Percentiles rank a stretch among this genome's conserved stretches.
These are phyloP conservation scores for Tenualosa thibaudeaui DNA, from an alignment of 2,797 vertebrate species.

Conservation along the genomic window DNA sequence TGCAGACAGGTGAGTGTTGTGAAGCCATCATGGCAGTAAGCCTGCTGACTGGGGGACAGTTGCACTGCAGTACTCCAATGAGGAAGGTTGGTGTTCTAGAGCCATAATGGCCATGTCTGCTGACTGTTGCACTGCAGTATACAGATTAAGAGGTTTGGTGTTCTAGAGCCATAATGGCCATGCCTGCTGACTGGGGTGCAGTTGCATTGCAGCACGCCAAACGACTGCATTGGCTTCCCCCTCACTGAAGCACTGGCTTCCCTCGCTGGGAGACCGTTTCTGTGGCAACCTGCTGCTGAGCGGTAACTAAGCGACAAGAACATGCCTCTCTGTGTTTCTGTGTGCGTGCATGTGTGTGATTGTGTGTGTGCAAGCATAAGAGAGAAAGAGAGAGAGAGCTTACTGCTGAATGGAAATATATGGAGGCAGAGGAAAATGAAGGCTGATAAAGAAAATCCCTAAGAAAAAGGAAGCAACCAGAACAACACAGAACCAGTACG, in stretches of 20 bases:
- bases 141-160: neutral
- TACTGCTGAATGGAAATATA: slow-evolving; percentile 73
- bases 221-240: slow-evolving; percentile 72
- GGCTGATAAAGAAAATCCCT: slow-evolving; percentile 46
- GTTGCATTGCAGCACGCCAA: slow-evolving; percentile 69
- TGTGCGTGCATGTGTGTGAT: slow-evolving; percentile 50
- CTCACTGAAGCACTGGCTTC: slow-evolving; percentile 74
- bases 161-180: neutral
- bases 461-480: neutral
- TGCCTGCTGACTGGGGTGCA: slow-evolving; percentile 59
- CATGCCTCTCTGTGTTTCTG: slow-evolving; percentile 65
- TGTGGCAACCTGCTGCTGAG: slow-evolving; percentile 82
- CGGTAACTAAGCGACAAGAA: slow-evolving; percentile 81
- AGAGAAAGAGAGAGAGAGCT: too few species aligned
- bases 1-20: neutral
- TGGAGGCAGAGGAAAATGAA: slow-evolving; percentile 44
- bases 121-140: neutral
- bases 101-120: neutral
- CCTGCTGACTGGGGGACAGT: slow-evolving; percentile 61
- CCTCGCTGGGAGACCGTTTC: slow-evolving; percentile 76
- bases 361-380: neutral
- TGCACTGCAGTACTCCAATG: slow-evolving; percentile 65
- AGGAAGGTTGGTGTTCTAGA: too few species aligned
- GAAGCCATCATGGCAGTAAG: slow-evolving; percentile 21
- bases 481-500: neutral